These are phyloP conservation scores for Scomber colias DNA, from an alignment of 2,113 vertebrate species.

Conservation along the genomic window DNA sequence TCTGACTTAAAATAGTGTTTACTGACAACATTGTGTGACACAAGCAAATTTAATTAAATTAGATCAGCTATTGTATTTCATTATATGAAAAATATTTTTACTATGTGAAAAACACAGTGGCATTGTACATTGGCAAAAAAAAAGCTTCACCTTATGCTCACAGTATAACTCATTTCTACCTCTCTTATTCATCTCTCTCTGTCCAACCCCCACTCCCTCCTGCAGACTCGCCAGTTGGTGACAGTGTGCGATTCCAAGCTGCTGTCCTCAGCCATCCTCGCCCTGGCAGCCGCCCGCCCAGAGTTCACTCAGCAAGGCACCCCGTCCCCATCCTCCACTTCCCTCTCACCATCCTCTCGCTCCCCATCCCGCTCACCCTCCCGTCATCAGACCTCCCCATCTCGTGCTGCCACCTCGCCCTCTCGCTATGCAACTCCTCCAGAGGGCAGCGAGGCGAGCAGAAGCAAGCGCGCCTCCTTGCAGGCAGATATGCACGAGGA, in stretches of 20 bases:
- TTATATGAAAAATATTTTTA: too few relatives aligned
- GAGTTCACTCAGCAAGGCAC: conserved; percentile 91
- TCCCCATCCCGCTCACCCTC: conserved; percentile 78
- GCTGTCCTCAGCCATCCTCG: conserved; percentile 92
- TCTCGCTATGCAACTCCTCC: conserved; percentile 86
- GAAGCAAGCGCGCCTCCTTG: conserved; percentile 91
- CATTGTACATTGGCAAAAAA: too few relatives aligned
- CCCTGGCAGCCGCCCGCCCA: conserved; percentile 92
- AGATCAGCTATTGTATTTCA: too few relatives aligned
- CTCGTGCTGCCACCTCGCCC: conserved; percentile 87
- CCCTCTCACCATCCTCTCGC: conserved; percentile 90
- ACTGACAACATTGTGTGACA: too few relatives aligned
- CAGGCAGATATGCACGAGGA: conserved; percentile 94
- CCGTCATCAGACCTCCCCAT: conserved; percentile 88
- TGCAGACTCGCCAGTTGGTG: conserved; percentile 95
- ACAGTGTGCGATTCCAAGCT: conserved; percentile 97
- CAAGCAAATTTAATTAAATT: too few relatives aligned
- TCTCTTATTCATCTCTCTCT: background rate
- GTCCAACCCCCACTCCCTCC: background rate
- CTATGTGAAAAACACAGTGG: too few relatives aligned
- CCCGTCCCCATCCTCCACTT: conserved; percentile 90
- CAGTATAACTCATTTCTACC: background rate
- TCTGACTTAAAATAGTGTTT: too few relatives aligned
- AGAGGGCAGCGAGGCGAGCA: conserved; percentile 89
- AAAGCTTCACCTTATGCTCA: background rate